Conservation (phyloP, 2,888 invertebrate genomes). For the Glaucopsyche alexis region DNA sequence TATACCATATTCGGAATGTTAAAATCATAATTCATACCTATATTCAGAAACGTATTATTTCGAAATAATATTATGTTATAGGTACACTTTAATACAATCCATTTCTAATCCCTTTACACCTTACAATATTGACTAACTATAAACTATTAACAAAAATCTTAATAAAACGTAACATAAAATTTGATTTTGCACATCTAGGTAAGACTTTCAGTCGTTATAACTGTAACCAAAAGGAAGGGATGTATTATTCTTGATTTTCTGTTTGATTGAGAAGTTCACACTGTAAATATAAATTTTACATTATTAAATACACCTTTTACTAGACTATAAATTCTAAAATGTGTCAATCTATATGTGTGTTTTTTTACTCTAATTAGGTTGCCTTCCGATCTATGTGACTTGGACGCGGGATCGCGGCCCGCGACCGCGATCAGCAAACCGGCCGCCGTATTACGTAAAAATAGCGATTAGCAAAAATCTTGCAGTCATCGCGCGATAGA, state of each 20-base stretch:
- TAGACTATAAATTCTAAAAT: not conserved
- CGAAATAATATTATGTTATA: not conserved
- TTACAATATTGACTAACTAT: not conserved
- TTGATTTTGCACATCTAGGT: not conserved
- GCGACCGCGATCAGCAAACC: too few relatives aligned
- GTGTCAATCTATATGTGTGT: too few relatives aligned
- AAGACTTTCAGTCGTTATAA: not conserved
- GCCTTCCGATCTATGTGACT: too few relatives aligned
- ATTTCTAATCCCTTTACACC: not conserved
- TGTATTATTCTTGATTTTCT: slow-evolving; percentile 34
- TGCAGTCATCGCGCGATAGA: too few relatives aligned
- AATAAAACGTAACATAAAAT: not conserved
- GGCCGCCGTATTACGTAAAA: too few relatives aligned
- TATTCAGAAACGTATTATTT: not conserved
- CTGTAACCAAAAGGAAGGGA: not conserved
- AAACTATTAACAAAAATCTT: not conserved
- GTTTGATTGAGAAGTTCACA: slow-evolving; percentile 52
- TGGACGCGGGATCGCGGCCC: too few relatives aligned
- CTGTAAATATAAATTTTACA: slow-evolving; percentile 46
- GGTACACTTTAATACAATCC: not conserved
- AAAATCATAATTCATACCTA: not conserved
- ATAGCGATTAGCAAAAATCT: too few relatives aligned
- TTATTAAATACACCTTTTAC: not conserved
- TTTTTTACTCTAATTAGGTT: too few relatives aligned
- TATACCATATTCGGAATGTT: too few relatives aligned